Evolutionary conservation across 2,888 invertebrate genomes (phyloP).

Genomic region (Dusona sp.): DNA sequence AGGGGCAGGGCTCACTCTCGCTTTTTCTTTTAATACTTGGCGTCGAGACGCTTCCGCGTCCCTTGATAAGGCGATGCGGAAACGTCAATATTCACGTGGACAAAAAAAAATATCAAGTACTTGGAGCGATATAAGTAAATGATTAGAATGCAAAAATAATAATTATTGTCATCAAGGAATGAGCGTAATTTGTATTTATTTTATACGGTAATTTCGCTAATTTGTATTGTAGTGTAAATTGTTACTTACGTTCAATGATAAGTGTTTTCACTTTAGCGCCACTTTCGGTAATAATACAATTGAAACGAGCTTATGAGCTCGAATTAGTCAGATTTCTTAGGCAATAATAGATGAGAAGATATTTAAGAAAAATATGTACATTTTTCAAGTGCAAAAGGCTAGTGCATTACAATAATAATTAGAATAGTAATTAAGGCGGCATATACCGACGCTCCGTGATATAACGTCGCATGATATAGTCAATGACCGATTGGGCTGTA

Average conservation of each 20-base stretch:
- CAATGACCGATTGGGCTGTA: slow-evolving; percentile 30
- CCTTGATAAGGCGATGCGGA: no score
- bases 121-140: neutral
- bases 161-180: neutral
- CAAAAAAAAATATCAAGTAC: neutral
- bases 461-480: slow-evolving; percentile 15
- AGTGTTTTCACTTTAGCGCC: neutral
- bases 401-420: slow-evolving; percentile 55
- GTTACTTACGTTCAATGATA: neutral
- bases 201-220: neutral
- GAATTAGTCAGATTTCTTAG: slow-evolving; percentile 12
- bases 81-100: neutral
- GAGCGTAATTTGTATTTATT: neutral
- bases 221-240: neutral
- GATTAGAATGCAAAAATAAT: neutral
- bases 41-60: no score
- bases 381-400: slow-evolving; percentile 40
- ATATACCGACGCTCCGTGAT: slow-evolving; percentile 51
- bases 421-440: neutral
- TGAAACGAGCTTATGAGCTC: slow-evolving; percentile 17
- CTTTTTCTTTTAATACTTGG: no score
- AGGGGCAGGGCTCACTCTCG: no score
- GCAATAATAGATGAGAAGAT: neutral
- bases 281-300: neutral
- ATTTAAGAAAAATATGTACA: neutral